These are phyloP conservation scores for Steinernema hermaphroditum DNA, from an alignment of 2,888 invertebrate genomes.

Conservation along the genomic window DNA sequence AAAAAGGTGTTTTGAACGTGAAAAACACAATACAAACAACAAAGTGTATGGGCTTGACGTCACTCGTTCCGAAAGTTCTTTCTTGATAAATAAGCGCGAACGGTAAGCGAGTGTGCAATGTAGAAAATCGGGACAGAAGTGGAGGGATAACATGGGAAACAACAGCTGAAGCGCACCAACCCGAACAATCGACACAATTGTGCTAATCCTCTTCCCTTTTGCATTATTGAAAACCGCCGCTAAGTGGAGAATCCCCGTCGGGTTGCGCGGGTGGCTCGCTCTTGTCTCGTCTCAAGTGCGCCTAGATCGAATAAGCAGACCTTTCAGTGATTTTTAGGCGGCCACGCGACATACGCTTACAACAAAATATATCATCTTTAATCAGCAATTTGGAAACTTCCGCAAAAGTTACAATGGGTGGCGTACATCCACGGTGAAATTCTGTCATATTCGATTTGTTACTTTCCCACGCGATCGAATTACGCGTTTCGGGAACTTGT, in stretches of 20 bases:
- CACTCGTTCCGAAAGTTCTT: too few relatives aligned
- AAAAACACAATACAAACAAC: too few relatives aligned
- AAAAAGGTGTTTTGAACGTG: too few relatives aligned
- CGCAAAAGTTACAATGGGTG: too few relatives aligned
- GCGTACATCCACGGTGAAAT: background rate
- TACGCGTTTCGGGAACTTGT: background rate
- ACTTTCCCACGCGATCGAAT: slow-evolving; percentile 23
- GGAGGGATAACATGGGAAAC: slow-evolving; percentile 26
- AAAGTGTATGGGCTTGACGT: too few relatives aligned
- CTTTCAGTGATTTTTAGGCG: background rate
- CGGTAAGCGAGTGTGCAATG: too few relatives aligned
- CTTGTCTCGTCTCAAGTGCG: background rate
- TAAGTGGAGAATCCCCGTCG: slow-evolving; percentile 25
- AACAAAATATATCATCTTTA: too few relatives aligned
- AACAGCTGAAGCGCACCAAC: slow-evolving; percentile 27
- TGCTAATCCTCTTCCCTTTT: slow-evolving; percentile 31
- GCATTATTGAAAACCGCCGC: slow-evolving; percentile 31
- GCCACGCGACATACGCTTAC: background rate
- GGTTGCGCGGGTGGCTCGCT: slow-evolving; percentile 17
- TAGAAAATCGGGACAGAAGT: background rate
- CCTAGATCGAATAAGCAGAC: background rate
- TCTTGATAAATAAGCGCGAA: too few relatives aligned
- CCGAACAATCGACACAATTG: slow-evolving; percentile 29
- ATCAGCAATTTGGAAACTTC: too few relatives aligned
- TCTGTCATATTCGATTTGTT: background rate